Evolutionary conservation across 2,888 invertebrate species (phyloP).

Genomic region (Trichopoda pennipes): DNA sequence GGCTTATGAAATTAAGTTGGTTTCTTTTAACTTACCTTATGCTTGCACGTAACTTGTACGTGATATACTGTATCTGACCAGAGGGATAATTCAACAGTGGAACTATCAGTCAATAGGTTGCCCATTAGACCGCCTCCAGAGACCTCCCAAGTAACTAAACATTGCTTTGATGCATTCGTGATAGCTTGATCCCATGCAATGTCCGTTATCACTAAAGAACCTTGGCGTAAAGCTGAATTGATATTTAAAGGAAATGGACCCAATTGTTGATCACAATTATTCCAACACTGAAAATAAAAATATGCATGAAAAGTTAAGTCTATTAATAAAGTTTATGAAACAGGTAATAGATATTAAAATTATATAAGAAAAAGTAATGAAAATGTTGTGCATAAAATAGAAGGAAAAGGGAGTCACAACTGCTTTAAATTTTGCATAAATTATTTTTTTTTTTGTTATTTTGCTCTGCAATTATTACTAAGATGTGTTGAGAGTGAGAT

Average conservation of each 20-base stretch:
- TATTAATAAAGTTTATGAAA: slow-evolving; percentile 22
- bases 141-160: slow-evolving; percentile 92
- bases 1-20: neutral
- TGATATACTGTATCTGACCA: slow-evolving; percentile 91
- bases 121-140: slow-evolving; percentile 91
- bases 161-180: slow-evolving; percentile 81
- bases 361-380: neutral
- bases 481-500: too few relatives aligned
- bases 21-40: slow-evolving; percentile 75
- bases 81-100: slow-evolving; percentile 88
- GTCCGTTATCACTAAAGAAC: slow-evolving; percentile 75
- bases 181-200: slow-evolving; percentile 77
- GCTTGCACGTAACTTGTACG: slow-evolving; percentile 85
- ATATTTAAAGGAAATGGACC: slow-evolving; percentile 75
- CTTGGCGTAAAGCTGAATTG: slow-evolving; percentile 75
- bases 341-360: neutral
- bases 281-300: slow-evolving; percentile 75
- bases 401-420: slow-evolving; percentile 16
- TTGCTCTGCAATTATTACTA: neutral
- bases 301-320: slow-evolving; percentile 11
- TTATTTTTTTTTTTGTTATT: neutral
- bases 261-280: slow-evolving; percentile 76
- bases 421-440: neutral
- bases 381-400: neutral
- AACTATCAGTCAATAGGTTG: slow-evolving; percentile 90